A percentile compares a stretch with the other conserved stretches of the same genome.
Conservation (phyloP, 1,140 invertebrate genomes). For the Ceratoteleas bidentatus region DNA sequence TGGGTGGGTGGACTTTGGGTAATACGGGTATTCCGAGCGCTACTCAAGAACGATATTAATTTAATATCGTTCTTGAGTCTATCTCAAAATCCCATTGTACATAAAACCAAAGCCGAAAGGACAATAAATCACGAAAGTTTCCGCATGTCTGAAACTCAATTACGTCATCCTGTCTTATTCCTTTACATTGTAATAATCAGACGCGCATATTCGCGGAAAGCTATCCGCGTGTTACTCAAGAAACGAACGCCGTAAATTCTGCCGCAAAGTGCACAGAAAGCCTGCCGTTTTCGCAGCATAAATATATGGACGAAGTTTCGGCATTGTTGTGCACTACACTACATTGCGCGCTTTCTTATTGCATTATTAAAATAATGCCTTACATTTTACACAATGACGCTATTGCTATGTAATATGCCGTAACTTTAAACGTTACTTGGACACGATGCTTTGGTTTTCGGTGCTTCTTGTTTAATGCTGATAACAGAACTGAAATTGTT, state of each 20-base stretch:
- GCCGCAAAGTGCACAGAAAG: constrained; percentile 40
- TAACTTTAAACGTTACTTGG: constrained; percentile 38
- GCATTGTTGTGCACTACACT: constrained; percentile 39
- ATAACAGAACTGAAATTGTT: constrained; percentile 16
- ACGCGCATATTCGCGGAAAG: constrained; percentile 32
- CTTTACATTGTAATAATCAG: constrained; percentile 59
- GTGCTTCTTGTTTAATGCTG: not conserved
- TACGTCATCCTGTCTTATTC: constrained; percentile 58
- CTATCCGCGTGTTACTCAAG: constrained; percentile 32
- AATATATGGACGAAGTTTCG: constrained; percentile 61
- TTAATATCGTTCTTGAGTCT: constrained; percentile 38
- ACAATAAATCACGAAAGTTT: constrained; percentile 63
- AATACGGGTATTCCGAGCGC: too few relatives aligned
- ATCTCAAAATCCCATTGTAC: constrained; percentile 35
- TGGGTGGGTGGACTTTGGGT: too few relatives aligned
- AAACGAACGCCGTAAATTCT: constrained; percentile 40
- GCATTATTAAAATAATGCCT: constrained; percentile 62
- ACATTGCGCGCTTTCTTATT: constrained; percentile 45
- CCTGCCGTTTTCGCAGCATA: constrained; percentile 33
- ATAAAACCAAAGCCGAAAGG: constrained; percentile 45
- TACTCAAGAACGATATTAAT: too few relatives aligned
- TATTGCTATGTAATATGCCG: constrained; percentile 10
- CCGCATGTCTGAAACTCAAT: constrained; percentile 58
- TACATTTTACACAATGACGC: constrained; percentile 31
- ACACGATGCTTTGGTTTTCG: constrained; percentile 16